Evolutionary conservation across 2,888 invertebrate species (phyloP).

Genomic region (Leptopterna dolabrata): DNA sequence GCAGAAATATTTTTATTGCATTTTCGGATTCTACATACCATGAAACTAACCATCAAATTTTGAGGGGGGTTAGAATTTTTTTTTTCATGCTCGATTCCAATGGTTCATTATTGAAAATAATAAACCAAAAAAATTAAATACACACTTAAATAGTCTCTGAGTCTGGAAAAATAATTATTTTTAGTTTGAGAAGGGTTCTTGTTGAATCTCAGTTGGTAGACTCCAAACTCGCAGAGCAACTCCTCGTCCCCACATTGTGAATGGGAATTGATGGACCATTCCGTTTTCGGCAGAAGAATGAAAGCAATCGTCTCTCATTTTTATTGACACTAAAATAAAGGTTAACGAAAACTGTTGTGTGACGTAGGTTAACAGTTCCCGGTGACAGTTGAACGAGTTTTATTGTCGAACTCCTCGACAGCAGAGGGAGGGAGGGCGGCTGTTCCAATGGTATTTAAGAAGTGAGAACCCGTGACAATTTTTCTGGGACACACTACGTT

Average conservation of each 20-base stretch:
- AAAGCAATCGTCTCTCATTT: background rate
- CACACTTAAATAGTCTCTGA: no score
- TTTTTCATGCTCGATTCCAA: no score
- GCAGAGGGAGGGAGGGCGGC: background rate
- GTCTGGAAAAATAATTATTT: no score
- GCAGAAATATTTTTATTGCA: no score
- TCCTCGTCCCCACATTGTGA: background rate
- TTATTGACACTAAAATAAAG: background rate
- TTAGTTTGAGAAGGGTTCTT: no score
- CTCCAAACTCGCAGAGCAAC: no score
- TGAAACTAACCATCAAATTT: no score
- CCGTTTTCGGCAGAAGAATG: background rate
- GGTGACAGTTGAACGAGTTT: background rate
- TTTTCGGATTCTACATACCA: no score
- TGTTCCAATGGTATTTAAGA: background rate
- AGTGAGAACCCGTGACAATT: background rate
- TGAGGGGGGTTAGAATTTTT: no score
- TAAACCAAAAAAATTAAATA: no score
- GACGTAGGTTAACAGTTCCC: background rate
- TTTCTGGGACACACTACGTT: conserved; percentile 24
- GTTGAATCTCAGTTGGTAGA: no score
- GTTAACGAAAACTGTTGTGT: background rate
- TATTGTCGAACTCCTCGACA: background rate
- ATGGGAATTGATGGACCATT: background rate
- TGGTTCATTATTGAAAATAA: no score